These are phyloP conservation scores for Rhabditophanes sp. DNA, from an alignment of 2,888 invertebrate genomes.

Conservation along the genomic window DNA sequence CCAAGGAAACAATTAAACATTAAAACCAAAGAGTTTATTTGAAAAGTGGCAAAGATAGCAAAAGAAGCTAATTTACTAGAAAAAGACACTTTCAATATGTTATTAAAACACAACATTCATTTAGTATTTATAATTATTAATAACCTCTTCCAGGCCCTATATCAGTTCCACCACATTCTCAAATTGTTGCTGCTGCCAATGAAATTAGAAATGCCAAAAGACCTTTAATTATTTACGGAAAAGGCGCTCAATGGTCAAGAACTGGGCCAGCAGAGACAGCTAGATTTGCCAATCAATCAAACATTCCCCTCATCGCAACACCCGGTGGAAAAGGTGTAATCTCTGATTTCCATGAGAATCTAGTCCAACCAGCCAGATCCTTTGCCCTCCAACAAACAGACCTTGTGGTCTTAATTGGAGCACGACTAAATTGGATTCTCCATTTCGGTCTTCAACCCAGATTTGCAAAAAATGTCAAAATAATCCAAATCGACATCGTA, in stretches of 20 bases:
- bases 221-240: slow-evolving; percentile 78
- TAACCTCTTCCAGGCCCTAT: slow-evolving; percentile 52
- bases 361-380: slow-evolving; percentile 73
- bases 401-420: slow-evolving; percentile 70
- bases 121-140: slow-evolving; percentile 8
- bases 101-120: slow-evolving; percentile 4
- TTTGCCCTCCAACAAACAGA: slow-evolving; percentile 69
- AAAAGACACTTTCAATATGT: neutral
- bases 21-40: no score
- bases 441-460: slow-evolving; percentile 82
- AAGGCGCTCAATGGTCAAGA: slow-evolving; percentile 51
- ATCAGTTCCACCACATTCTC: slow-evolving; percentile 57
- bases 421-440: slow-evolving; percentile 87
- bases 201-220: slow-evolving; percentile 57
- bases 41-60: no score
- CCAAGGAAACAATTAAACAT: no score
- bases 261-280: slow-evolving; percentile 5
- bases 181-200: slow-evolving; percentile 58
- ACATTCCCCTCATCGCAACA: slow-evolving; percentile 75
- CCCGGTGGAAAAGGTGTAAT: slow-evolving; percentile 68
- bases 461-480: slow-evolving; percentile 63
- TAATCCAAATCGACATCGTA: slow-evolving; percentile 75
- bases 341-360: slow-evolving; percentile 52
- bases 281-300: slow-evolving; percentile 53
- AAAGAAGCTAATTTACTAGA: no score